These are phyloP conservation scores for Accipiter virgatus DNA, from an alignment of 2,113 vertebrate species.

Conservation along the genomic window DNA sequence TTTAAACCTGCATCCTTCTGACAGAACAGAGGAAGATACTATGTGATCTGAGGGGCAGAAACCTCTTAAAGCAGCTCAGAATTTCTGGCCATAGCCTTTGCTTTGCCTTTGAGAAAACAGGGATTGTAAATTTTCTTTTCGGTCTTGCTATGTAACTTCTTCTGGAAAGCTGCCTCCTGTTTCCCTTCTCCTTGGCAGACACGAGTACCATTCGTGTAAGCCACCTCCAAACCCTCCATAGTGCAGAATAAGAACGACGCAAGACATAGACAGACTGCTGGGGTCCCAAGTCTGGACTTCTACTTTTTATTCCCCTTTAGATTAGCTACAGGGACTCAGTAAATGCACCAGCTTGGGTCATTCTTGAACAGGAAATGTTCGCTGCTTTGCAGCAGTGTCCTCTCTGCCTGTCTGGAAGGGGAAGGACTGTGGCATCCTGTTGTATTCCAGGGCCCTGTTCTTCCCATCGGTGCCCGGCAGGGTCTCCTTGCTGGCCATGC, in stretches of 20 bases:
- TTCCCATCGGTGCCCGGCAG: accelerated
- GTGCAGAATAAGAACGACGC: not conserved
- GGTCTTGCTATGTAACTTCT: not conserved
- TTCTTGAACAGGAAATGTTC: not conserved
- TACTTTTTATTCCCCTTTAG: not conserved
- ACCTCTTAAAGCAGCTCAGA: not conserved
- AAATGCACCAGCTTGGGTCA: not conserved
- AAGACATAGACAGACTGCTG: not conserved
- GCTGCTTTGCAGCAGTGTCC: accelerated
- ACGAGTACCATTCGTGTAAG: not conserved
- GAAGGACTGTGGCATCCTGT: not conserved
- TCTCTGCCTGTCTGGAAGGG: not conserved
- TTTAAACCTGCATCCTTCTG: not conserved
- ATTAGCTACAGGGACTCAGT: not conserved
- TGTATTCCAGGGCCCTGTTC: too few species aligned
- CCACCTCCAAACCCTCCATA: not conserved
- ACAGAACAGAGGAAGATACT: not conserved
- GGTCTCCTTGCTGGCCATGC: not conserved
- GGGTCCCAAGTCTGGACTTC: too few species aligned
- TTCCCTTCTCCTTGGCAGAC: not conserved
- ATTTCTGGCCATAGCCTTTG: not conserved
- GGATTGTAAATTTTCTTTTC: not conserved
- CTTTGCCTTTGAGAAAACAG: not conserved
- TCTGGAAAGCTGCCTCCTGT: not conserved
- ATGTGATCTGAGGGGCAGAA: not conserved